Evolutionary conservation across 2,797 vertebrate species (phyloP), one percentile per base, ranked within the genome.

Genomic region (Sylvia borin): DNA sequence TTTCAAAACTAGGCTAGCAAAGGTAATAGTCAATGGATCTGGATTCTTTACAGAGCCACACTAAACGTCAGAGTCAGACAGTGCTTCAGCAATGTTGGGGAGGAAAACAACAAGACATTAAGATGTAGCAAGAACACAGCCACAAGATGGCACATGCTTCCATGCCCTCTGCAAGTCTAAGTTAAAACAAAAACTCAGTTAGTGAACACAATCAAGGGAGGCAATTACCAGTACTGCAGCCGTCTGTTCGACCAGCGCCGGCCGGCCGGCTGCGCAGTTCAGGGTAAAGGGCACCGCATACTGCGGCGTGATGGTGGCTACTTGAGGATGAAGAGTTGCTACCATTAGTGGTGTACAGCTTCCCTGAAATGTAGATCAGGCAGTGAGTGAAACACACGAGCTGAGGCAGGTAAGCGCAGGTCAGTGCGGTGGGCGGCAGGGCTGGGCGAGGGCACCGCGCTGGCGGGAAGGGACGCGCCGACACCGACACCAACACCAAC

Each of bases 331-430:
- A 98, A 99, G 99, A 98, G 99, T 99, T 98, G 99, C 99, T 98
- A 99, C 99, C 99, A 99, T 99, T 99, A 99, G 98, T 98, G 99
- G 99, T 97, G 99, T 99, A 97, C 99, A 99, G 99, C 99, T 99
- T 98, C 99, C 99, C 99, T 99, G 98, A 97, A 99, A 98, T 96
- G 98, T 97, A 98, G 98, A 98, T 98, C 94, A 98, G 98, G 98
- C 97, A 98, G 97, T 98, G 97, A 98, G 98, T 98, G 98, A 98
- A 97, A 98, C 97, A 97, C 94, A 97, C 57, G 98, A 96, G 96
- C 75, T 55, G 82, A 97, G 96, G 97, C 92, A 98, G 97, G 95
- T 36, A 75, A 88, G 96, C 66, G 97, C 84, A 48, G 84, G 57
- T 70, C 42, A 5, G 73, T 1, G 83, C 40, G 13, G 1, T 3